These are phyloP conservation scores for Anoplolepis gracilipes DNA, from an alignment of 1,140 invertebrate species.

Conservation along the genomic window DNA sequence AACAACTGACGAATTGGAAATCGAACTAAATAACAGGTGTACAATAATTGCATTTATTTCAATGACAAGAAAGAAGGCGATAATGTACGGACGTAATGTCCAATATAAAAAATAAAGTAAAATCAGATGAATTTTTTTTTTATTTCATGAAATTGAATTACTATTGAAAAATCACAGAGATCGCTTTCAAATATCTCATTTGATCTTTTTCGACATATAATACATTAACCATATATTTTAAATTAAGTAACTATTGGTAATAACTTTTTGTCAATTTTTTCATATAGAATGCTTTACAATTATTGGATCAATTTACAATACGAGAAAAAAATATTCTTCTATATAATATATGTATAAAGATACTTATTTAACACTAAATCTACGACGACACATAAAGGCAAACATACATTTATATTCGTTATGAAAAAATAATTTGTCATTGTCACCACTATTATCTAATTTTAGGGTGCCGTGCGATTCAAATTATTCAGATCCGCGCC, in stretches of 20 bases:
- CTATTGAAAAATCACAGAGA: constrained; percentile 4
- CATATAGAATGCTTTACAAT: not conserved
- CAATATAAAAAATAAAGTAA: constrained; percentile 35
- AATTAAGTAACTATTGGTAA: not conserved
- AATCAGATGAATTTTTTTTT: constrained; percentile 12
- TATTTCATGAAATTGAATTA: constrained; percentile 6
- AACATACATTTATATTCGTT: too few relatives aligned
- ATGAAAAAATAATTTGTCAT: too few relatives aligned
- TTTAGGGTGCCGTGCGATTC: not conserved
- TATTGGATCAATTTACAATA: not conserved
- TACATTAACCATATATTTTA: not conserved
- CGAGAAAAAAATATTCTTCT: too few relatives aligned
- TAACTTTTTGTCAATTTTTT: not conserved
- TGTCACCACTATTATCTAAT: not conserved
- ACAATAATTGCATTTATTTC: constrained; percentile 48
- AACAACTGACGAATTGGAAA: constrained; percentile 34
- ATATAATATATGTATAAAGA: too few relatives aligned
- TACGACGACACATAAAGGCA: too few relatives aligned
- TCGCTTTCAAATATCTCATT: not conserved
- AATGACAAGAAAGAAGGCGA: constrained; percentile 7
- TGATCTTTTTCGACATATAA: not conserved
- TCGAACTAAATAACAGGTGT: constrained; percentile 36
- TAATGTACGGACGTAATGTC: not conserved
- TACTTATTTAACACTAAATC: too few relatives aligned
- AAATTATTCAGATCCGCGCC: not conserved